Conservation (phyloP, 2,113 vertebrate species). For the Alethe diademata region DNA sequence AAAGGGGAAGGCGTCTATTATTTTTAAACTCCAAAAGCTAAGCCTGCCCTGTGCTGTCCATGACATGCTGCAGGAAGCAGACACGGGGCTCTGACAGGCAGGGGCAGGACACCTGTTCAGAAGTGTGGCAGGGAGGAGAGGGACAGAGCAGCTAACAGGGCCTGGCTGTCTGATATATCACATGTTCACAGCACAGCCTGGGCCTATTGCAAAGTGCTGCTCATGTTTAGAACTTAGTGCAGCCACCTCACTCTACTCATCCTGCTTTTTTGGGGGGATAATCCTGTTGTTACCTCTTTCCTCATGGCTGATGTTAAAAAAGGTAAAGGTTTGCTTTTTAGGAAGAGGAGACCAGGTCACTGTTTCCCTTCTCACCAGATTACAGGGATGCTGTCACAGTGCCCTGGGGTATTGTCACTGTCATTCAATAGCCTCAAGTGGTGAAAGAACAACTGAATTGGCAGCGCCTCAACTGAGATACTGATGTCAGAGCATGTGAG, state of each 20-base stretch:
- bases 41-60: not conserved
- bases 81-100: not conserved
- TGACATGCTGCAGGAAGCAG: not conserved
- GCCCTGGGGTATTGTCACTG: not conserved
- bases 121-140: not conserved
- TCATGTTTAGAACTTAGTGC: not conserved
- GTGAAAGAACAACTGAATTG: not conserved
- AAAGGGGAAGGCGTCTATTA: not conserved
- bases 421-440: not conserved
- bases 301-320: not conserved
- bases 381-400: not conserved
- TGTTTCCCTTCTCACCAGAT: not conserved
- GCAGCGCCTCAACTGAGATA: not conserved
- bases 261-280: not conserved
- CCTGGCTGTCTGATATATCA: accelerated
- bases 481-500: not conserved
- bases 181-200: not conserved
- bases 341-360: not conserved
- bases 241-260: accelerated
- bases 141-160: accelerated
- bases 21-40: slow-evolving; percentile 2
- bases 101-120: not conserved
- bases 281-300: not conserved
- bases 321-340: not conserved
- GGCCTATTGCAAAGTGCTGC: not conserved